Percentiles rank a stretch among this genome's conserved stretches.
Conservation (phyloP, 2,113 vertebrate genomes). For the Morone chrysops region DNA sequence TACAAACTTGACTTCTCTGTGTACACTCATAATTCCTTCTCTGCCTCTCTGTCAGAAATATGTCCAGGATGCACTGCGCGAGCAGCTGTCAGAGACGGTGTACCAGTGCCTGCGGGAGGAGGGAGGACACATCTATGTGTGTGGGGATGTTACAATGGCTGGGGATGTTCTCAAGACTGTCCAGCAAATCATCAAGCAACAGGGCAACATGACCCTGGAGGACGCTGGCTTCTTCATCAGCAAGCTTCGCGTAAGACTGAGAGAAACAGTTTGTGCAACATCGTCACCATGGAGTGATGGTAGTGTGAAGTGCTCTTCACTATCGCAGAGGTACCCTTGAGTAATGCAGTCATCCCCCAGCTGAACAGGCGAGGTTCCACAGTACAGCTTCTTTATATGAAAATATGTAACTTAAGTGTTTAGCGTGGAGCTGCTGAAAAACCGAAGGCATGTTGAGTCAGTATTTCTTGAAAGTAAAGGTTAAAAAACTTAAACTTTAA, state of each 20-base stretch:
- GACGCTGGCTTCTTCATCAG: conserved; percentile 95
- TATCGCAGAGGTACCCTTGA: neutral
- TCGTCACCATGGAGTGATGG: too few relatives aligned
- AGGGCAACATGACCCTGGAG: conserved; percentile 90
- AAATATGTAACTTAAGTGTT: too few relatives aligned
- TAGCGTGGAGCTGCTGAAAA: neutral
- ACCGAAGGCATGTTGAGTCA: neutral
- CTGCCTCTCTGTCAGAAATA: conserved; percentile 89
- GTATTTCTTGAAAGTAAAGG: neutral
- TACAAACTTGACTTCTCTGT: conserved; percentile 10
- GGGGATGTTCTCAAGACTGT: conserved; percentile 96
- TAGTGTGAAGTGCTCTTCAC: neutral
- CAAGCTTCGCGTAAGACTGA: conserved; percentile 90
- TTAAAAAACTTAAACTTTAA: conserved; percentile 4
- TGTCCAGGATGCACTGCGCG: conserved; percentile 94
- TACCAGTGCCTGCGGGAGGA: conserved; percentile 92
- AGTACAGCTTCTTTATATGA: neutral
- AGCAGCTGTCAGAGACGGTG: conserved; percentile 91
- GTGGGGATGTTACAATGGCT: conserved; percentile 97
- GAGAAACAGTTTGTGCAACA: neutral
- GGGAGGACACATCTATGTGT: conserved; percentile 96
- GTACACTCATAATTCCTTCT: conserved; percentile 33
- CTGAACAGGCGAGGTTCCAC: neutral
- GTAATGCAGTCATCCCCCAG: neutral
- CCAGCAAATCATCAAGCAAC: conserved; percentile 91